Conservation (phyloP, 2,113 vertebrate genomes). For the Ellobius talpinus region DNA sequence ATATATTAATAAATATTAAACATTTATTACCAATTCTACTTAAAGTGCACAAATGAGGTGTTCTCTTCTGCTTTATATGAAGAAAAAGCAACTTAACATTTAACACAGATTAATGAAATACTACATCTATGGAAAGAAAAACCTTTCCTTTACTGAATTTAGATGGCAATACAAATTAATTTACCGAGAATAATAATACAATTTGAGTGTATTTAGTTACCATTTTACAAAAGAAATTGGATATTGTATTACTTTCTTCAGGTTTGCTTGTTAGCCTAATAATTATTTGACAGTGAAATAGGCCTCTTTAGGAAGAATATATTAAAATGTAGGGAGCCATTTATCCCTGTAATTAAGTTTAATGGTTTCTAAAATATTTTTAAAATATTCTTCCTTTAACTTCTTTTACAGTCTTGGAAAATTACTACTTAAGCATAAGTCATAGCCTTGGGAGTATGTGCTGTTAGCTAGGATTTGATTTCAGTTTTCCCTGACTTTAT, state of each 20-base stretch:
- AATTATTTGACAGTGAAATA: conserved; percentile 26
- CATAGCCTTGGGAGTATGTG: neutral
- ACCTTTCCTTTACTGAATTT: neutral
- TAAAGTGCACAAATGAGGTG: neutral
- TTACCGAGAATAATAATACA: conserved; percentile 14
- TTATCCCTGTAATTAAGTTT: conserved; percentile 37
- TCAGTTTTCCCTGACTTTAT: neutral
- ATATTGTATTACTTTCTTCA: conserved; percentile 41
- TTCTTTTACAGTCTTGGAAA: neutral
- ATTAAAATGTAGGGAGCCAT: neutral
- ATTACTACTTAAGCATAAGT: neutral
- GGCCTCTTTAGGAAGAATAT: neutral
- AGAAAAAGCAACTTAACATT: neutral
- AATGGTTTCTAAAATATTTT: neutral
- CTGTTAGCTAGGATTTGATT: neutral
- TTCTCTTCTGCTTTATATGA: neutral
- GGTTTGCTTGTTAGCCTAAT: neutral
- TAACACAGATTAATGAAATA: neutral
- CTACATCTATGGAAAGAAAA: neutral
- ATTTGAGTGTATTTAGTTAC: neutral
- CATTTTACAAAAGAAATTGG: conserved; percentile 19
- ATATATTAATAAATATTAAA: neutral
- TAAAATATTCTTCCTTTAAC: neutral
- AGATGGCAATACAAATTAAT: neutral
- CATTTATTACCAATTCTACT: neutral